Conservation (phyloP, 2,888 invertebrate species). For the Harpalus rubripes region DNA sequence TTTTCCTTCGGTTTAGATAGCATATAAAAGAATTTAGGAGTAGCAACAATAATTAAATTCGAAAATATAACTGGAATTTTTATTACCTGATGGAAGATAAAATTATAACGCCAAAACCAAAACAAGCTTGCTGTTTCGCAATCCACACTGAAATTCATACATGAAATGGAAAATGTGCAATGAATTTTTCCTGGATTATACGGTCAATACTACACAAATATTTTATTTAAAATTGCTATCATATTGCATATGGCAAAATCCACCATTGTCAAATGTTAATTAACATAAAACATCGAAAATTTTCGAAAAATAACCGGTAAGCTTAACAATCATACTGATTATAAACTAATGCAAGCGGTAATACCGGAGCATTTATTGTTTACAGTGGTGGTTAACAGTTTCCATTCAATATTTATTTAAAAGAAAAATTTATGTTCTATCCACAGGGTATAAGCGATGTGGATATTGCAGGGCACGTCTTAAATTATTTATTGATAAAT, state of each 20-base stretch:
- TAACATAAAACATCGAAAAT: slow-evolving; percentile 37
- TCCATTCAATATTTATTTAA: too few species aligned
- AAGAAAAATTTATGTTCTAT: too few species aligned
- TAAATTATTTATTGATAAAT: too few species aligned
- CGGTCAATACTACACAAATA: slow-evolving; percentile 21
- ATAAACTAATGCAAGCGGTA: not conserved
- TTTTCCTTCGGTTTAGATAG: slow-evolving; percentile 38
- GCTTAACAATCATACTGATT: not conserved
- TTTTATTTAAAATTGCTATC: slow-evolving; percentile 28
- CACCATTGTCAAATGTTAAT: slow-evolving; percentile 46
- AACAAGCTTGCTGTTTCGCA: not conserved
- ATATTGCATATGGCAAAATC: slow-evolving; percentile 38
- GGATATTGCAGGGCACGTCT: too few species aligned
- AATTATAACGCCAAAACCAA: slow-evolving; percentile 28
- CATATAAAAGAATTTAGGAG: slow-evolving; percentile 45
- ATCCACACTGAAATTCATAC: slow-evolving; percentile 3
- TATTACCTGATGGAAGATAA: slow-evolving; percentile 25
- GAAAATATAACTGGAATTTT: slow-evolving; percentile 15
- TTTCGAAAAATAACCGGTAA: not conserved
- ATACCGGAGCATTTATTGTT: too few species aligned
- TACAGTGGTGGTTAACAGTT: too few species aligned
- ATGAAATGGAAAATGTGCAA: slow-evolving; percentile 38
- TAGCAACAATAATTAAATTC: slow-evolving; percentile 50
- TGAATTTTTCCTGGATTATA: slow-evolving; percentile 39
- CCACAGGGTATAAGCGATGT: too few species aligned